Conservation (phyloP, 2,888 invertebrate genomes). For the Plebejus melissa region DNA sequence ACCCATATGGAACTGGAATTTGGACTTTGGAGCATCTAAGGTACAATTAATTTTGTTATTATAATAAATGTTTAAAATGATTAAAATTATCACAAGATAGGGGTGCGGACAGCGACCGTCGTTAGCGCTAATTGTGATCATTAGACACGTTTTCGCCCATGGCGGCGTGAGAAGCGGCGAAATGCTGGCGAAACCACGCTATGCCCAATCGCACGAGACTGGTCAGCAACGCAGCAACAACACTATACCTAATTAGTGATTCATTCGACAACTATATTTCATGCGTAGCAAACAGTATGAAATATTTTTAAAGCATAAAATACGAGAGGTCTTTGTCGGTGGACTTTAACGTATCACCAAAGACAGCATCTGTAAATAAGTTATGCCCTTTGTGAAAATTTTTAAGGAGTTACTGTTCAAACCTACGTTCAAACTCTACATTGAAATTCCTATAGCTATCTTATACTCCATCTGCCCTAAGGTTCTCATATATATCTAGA, state of each 20-base stretch:
- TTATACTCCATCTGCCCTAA: too few species aligned
- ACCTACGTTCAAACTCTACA: too few species aligned
- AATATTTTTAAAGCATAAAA: neutral
- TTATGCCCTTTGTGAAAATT: too few species aligned
- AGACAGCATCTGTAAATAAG: too few species aligned
- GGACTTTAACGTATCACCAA: too few species aligned
- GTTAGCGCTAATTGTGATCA: slow-evolving; percentile 12
- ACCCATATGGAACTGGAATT: too few species aligned
- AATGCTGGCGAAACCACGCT: neutral
- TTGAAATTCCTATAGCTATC: too few species aligned
- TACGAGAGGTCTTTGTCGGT: too few species aligned
- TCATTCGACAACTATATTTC: neutral
- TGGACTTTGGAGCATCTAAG: too few species aligned
- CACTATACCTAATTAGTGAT: neutral
- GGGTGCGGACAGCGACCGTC: neutral
- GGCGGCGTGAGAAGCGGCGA: neutral
- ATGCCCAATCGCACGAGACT: neutral
- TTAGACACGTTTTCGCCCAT: neutral
- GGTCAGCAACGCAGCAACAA: neutral
- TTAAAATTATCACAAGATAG: neutral
- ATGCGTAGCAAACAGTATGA: neutral
- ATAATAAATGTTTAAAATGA: too few species aligned
- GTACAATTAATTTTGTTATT: neutral
- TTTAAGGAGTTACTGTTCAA: too few species aligned
- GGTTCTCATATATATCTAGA: too few species aligned